Percentiles rank a stretch among this genome's conserved stretches.
Conservation (phyloP, 2,113 vertebrate species). For the Burhinus bistriatus region DNA sequence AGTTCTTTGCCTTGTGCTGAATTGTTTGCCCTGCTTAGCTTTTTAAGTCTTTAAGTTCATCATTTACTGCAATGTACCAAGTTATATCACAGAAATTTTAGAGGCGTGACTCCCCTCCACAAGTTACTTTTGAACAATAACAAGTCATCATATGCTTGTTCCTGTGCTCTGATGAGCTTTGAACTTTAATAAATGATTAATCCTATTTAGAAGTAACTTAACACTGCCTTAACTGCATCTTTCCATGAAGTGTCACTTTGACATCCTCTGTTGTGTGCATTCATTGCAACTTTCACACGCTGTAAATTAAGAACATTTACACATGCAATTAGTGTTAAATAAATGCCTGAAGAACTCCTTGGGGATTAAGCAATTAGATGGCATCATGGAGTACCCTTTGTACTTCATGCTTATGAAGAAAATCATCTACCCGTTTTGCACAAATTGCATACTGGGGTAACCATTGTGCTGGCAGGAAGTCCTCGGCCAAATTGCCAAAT, state of each 20-base stretch:
- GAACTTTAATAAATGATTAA: conserved; percentile 52
- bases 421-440: conserved; percentile 1
- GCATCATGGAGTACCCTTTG: conserved; percentile 52
- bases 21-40: background rate
- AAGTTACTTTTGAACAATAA: background rate
- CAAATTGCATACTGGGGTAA: background rate
- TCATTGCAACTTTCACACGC: conserved; percentile 55
- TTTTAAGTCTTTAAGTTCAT: background rate
- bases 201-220: conserved; percentile 37
- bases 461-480: conserved; percentile 1
- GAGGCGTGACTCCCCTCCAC: background rate
- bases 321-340: conserved; percentile 61
- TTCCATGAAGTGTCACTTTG: conserved; percentile 31
- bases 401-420: conserved; percentile 28
- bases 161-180: background rate
- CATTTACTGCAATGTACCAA: background rate
- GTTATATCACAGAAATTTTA: background rate
- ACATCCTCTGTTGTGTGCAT: conserved; percentile 35
- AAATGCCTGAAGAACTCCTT: conserved; percentile 49
- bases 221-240: conserved; percentile 2
- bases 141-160: background rate
- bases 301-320: conserved; percentile 62
- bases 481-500: background rate
- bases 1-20: background rate
- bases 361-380: conserved; percentile 55